Base-by-base conservation (phyloP, 2,888 invertebrate species). In the Serripes groenlandicus region DNA sequence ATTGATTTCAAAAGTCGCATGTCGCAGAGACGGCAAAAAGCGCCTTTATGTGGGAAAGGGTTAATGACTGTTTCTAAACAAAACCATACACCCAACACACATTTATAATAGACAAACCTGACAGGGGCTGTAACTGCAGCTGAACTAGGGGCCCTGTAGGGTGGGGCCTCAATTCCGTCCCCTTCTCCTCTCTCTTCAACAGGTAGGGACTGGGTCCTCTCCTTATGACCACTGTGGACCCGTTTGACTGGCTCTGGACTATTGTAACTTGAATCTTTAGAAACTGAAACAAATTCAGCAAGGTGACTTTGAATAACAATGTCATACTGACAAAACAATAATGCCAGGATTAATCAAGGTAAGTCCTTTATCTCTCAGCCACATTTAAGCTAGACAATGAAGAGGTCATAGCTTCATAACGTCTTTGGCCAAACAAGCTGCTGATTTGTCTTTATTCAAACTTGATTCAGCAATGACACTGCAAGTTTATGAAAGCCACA, bases 211-310 rank as follows among this genome's bases (percentile, higher is more conserved):
- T 66, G 66, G 32, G 90, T 91, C 26, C 93, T 88, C 79, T 93
- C 93, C 79, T 92, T 92, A 3, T 92, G 91, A 0, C 92, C 92
- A 86, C 93, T 92, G 78, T 90, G 90, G 0, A 88, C 90, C 35
- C 92, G 60, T 26, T 83, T 75, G 0, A 75, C 69, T 21, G 83
- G 35, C 35, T 87, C 90, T 37, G 83, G 75, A 1, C 78, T 76
- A 26, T 37, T 28, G 0, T 70, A 58, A 3, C 71, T 78, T 23
- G 56, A 37, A 18, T 75, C 74, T 70, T 77, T 85, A n/a, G 37
- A 26, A 66, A 66, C 66, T 66, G 23, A 34, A 30, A 34, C 15
- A 32, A 32, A 28, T 42, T 49, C 2, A 49, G 49, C 2, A 49
- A 49, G 7, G 21, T 3, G 49, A 2, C 49, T 49, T 49, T 49